Base-by-base conservation (phyloP, 23 tunicate species). In the Styela plicata region DNA sequence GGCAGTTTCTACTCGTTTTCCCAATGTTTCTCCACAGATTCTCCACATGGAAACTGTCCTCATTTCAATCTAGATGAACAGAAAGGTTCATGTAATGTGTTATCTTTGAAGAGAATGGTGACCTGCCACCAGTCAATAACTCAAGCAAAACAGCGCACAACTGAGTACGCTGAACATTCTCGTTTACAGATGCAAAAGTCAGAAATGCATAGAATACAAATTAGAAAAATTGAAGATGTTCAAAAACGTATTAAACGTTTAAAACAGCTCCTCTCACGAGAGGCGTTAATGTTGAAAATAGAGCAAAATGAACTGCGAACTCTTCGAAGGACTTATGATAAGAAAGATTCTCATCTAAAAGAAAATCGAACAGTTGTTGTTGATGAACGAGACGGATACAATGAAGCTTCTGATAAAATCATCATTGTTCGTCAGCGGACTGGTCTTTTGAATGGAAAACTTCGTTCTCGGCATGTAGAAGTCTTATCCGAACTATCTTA, bases 401-500 rank as follows among this genome's bases (percentile, higher is more conserved):
- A 67, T 67, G 71, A 27, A 25, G 71, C 71, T 25, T 67, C 31
- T 27, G 71, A 1, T 25, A 67, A 67, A 67, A 29, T 25, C 18
- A 67, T 27, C 22, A 16, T 67, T 25, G 13, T 29, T 13, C 31
- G 30, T 27, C 1, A 70, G 10, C 69, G 83, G 17, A 64, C 74
- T 2, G 69, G 80, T 20, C 85, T 63, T 24, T 24, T 83, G 24
- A 81, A 44, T 13, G 52, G 63, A 5, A 90, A 91, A 25, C 80
- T 91, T 19, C 85, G 81, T 0, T 27, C 70, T 0, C 74, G 89
- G 34, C 81, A 87, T 24, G 68, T 85, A 1, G 86, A 86, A 24
- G 84, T 91, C 27, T 64, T 91, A 79, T 82, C 97, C 2, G 90
- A 91, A 44, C 74, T 91, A 2, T 64, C 97, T 1, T 78, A 82